Base-by-base conservation (phyloP, 1,140 invertebrate genomes). In the Magallana angulata region DNA sequence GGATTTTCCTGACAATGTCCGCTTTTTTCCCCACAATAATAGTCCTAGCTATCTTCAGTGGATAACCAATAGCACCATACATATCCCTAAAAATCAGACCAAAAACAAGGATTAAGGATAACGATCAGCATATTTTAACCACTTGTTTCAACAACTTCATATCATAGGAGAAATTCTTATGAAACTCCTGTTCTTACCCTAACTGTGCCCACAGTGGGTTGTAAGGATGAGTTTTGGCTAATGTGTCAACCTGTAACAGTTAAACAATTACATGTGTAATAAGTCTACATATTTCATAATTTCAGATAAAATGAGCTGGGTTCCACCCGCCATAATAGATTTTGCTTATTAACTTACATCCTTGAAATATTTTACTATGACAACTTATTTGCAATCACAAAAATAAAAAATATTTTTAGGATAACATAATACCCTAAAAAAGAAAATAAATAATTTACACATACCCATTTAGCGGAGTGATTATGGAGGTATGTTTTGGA, bases 171-270 rank as follows among this genome's bases (percentile, higher is more conserved):
- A 48, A 48, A 48, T 48, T 48, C 36, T 48, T 48, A 48, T 48
- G 36, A 48, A 48, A 48, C 36, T 48, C 59, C 84, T 7, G 56
- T 16, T 90, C 93, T 91, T 92, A 95, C 95, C 96, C 96, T 86
- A 98, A 93, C 92, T 98, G 98, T 0, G 97, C 97, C 97, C 97
- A 98, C 0, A 98, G 92, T 0, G 97, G 97, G 95, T 98, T 98
- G 85, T 96, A 94, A 36, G 95, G 95, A 91, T 95, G 94, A 24
- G 94, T 93, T 89, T 94, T 95, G 8, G 95, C 94, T 60, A 95
- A 85, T 8, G 94, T 90, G 89, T 95, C 93, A 59, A 95, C 84
- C 94, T 95, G 89, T 36, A 92, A 80, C 2, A 82, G 2, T 80
- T 24, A 80, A 16, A 14, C 14, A 64, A 14, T 64, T 48, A 48